Conservation (phyloP, 2,888 invertebrate genomes). For the Dryobota labecula region DNA sequence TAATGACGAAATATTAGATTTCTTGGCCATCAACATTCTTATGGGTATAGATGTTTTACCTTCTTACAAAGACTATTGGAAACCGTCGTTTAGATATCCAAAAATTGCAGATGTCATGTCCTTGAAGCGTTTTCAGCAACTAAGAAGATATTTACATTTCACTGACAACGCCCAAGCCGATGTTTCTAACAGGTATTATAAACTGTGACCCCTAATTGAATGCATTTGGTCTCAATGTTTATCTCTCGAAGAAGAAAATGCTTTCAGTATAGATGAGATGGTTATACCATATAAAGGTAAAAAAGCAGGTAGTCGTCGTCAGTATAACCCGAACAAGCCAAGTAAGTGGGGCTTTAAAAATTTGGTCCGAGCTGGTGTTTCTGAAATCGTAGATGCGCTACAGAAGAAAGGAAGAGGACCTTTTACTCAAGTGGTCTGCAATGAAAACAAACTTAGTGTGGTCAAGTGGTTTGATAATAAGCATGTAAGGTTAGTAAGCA, state of each 20-base stretch:
- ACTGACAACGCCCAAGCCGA: not conserved
- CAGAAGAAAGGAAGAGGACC: conserved; percentile 47
- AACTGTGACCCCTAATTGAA: not conserved
- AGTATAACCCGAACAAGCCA: conserved; percentile 74
- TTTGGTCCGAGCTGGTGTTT: conserved; percentile 67
- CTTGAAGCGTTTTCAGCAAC: not conserved
- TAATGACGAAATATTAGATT: not conserved
- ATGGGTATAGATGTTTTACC: no score
- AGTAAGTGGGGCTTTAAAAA: conserved; percentile 73
- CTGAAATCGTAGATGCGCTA: conserved; percentile 63
- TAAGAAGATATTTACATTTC: not conserved
- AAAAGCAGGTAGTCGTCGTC: conserved; percentile 38
- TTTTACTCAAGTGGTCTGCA: conserved; percentile 37
- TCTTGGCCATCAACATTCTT: no score
- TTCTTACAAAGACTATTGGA: no score
- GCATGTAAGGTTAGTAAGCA: conserved; percentile 53
- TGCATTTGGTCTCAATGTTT: not conserved
- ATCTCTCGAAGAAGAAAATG: not conserved
- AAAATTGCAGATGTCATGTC: no score
- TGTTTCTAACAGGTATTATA: not conserved
- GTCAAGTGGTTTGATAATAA: conserved; percentile 64
- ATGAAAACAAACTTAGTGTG: conserved; percentile 46
- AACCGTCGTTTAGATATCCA: no score
- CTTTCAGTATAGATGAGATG: conserved; percentile 6
- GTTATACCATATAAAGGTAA: conserved; percentile 5